Evolutionary conservation across 2,888 invertebrate genomes (phyloP), one percentile per base, ranked within the genome.

Genomic region (Ophion costatus): DNA sequence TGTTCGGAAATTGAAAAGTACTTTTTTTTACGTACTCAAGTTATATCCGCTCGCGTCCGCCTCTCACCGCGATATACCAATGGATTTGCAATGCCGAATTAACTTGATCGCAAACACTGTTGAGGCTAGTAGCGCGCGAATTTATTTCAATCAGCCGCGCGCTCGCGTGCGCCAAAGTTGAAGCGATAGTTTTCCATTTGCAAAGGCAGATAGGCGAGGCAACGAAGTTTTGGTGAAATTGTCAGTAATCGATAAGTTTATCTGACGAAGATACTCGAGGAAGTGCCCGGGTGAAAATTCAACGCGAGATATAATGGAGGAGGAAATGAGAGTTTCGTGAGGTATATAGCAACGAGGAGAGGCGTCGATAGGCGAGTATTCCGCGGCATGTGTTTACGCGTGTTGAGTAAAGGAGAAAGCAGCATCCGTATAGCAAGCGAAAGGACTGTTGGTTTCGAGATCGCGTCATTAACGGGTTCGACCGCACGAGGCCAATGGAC

Each of bases 201-300:
- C 38, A 38, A 38, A 38, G 38, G 38, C 38, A 2, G 29, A 4
- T 29, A 29, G 29, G 2, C 29, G 29, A 29, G 29, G 29, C 38
- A 38, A 9, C 38, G 38, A 38, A 38, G 38, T 22, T 22, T 22
- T 67, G 4, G 69, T 7, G 29, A 69, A 51, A 51, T 22, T 51
- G 69, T 6, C 45, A 45, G 38, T 38, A 38, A 38, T 38, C 38
- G 6, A 38, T 38, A 38, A 38, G 38, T 38, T 38, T 38, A 38
- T 38, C 38, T 38, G 38, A 38, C 38, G 38, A 9, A 38, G 38
- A 38, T 38, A 38, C 17, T 56, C 67, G 64, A 57, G 69, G 69
- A 81, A 69, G 29, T 22, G 59, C 69, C 22, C 33, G 79, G 81
- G 79, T 85, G 86, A 87, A 87, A 86, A 84, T 83, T 79, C 76